Evolutionary conservation across 2,797 vertebrate species (phyloP), one percentile per base, ranked within the genome.

Genomic region (Coracias cyanogaster): DNA sequence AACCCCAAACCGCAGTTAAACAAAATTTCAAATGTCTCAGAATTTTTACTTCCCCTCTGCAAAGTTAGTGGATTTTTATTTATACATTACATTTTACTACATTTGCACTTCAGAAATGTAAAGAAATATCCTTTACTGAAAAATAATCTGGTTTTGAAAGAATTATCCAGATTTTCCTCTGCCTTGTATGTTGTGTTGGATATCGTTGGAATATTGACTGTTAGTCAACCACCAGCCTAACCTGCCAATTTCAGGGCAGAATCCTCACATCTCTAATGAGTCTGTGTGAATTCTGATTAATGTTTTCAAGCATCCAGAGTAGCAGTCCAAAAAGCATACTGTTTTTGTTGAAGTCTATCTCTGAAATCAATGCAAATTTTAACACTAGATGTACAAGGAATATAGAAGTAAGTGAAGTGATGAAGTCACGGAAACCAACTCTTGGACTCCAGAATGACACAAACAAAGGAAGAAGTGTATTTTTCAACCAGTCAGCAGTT

Each of bases 371-470:
- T 85, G 82, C 45, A 92, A 82, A 89, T 78, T 84, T 93, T 94
- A 85, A 67, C 67, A 55, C 24, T 85, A 45, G 51, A 61, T 94
- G 45, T 80, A 85, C 87, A 21, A 71, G 61, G 54, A 82, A 82
- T 85, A 78, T 79, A 65, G 66, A 85, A 87, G 64, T 91, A 67
- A 80, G 33, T 71, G 60, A 49, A 88, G 35, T 81, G 35, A 31
- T 65, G 91, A 91, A 96, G 94, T 94, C 84, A 94, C 95, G 89
- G 96, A 96, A 96, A 95, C 82, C 45, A 87, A 52, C 55, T 67
- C 72, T 80, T 89, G 82, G 89, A 74, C 20, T 87, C 57, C 54
- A 87, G 72, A 88, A 83, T 67, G 72, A 22, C 54, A 67, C 1
- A 2, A 90, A 95, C 80, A 93, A 93, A 92, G 76, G 60, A 82